phyloP scores from a whole-genome alignment of 2,113 vertebrate species.

The Phylloscopus trochiloides region DNA sequence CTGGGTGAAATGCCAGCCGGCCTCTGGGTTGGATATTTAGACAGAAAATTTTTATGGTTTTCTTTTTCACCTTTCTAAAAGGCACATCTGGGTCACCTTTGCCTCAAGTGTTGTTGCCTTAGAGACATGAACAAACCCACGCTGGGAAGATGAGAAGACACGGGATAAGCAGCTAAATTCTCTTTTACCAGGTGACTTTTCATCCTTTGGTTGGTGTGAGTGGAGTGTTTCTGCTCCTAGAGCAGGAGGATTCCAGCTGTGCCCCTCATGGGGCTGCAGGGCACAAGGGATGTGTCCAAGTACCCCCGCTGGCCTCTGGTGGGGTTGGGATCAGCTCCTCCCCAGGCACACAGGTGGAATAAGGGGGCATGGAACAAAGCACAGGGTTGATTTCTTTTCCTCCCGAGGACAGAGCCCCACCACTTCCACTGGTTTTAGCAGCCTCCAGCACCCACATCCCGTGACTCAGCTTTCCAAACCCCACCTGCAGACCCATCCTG shows the following conservation, averaged over 20 bases:
- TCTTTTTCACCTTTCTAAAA: background rate
- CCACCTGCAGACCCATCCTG: background rate
- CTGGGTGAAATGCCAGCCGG: background rate
- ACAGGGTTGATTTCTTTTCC: background rate
- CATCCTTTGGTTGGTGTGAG: background rate
- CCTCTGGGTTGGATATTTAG: accelerated
- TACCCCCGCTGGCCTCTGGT: accelerated
- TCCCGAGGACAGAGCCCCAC: background rate
- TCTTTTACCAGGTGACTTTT: background rate
- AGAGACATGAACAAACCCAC: background rate
- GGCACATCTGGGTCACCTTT: background rate
- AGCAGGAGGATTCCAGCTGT: background rate
- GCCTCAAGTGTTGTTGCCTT: accelerated
- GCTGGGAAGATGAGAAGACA: background rate
- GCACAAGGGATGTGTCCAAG: background rate
- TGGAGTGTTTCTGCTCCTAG: background rate
- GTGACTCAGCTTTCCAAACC: background rate
- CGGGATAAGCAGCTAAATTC: background rate
- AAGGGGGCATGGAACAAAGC: accelerated
- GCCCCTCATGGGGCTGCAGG: accelerated
- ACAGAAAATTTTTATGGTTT: background rate
- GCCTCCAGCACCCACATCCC: background rate
- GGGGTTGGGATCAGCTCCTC: background rate
- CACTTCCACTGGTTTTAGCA: background rate
- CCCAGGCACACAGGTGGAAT: background rate